A percentile compares a stretch with the other conserved stretches of the same genome.
Conservation (phyloP, 2,113 vertebrate species). For the Hipposideros armiger region DNA sequence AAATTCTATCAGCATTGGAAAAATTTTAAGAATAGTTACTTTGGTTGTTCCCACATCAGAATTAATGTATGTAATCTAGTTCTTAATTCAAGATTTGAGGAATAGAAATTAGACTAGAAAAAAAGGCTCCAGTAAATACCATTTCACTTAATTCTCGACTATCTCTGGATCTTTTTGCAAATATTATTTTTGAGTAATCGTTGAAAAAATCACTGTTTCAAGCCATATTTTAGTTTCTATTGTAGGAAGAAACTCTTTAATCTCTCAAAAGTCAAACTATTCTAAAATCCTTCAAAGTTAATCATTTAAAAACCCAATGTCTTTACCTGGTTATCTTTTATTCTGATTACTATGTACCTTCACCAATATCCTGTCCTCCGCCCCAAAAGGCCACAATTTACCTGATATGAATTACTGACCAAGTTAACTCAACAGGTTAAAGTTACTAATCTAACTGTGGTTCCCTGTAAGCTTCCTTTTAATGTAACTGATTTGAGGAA, state of each 20-base stretch:
- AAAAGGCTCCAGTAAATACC: not conserved
- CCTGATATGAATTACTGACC: not conserved
- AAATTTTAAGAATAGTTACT: not conserved
- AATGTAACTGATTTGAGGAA: not conserved
- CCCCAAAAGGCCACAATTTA: not conserved
- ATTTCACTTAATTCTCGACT: slow-evolving; percentile 35
- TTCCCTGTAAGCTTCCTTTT: not conserved
- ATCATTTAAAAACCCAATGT: not conserved
- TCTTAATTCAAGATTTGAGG: not conserved
- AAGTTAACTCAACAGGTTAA: slow-evolving; percentile 75
- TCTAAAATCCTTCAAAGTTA: not conserved
- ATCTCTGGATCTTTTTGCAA: not conserved
- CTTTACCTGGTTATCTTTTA: not conserved
- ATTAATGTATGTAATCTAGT: not conserved
- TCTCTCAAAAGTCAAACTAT: slow-evolving; percentile 12
- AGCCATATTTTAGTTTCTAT: not conserved
- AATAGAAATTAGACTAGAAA: not conserved
- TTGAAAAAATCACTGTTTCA: not conserved
- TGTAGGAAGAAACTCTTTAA: not conserved
- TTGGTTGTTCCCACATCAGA: not conserved
- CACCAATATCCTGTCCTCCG: not conserved
- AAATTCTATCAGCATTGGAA: not conserved
- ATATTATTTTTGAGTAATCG: not conserved
- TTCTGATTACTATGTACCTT: not conserved
- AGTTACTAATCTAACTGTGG: slow-evolving; percentile 40